phyloP scores from a whole-genome alignment of 2,113 vertebrate genomes.

The Synodontis membranacea region DNA sequence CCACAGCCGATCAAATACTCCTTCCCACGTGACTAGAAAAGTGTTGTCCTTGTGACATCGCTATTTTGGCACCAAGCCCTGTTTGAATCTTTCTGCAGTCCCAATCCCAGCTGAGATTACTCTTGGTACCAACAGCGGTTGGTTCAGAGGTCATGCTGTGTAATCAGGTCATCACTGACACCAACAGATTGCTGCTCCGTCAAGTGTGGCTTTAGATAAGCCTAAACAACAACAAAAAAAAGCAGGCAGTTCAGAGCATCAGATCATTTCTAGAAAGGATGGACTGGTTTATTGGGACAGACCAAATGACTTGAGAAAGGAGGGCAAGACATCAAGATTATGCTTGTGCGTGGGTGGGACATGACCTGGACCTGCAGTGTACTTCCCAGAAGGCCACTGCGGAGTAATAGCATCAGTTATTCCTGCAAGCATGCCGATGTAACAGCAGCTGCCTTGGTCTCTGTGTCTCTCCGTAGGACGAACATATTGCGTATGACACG shows the following conservation, averaged over 20 bases:
- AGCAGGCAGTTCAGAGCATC: background rate
- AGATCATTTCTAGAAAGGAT: slow-evolving; percentile 50
- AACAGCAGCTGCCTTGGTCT: background rate
- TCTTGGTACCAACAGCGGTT: background rate
- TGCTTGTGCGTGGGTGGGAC: background rate
- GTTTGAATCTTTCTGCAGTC: slow-evolving; percentile 15
- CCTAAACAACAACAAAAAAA: slow-evolving; percentile 30
- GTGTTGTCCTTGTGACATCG: background rate
- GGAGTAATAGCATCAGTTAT: slow-evolving; percentile 1
- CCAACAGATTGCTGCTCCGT: slow-evolving; percentile 47
- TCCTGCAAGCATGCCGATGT: background rate
- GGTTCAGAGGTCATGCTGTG: slow-evolving; percentile 49
- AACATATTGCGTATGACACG: slow-evolving; percentile 52
- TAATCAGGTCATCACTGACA: slow-evolving; percentile 55
- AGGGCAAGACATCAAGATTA: slow-evolving; percentile 25
- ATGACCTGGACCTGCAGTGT: slow-evolving; percentile 13
- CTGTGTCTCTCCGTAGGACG: slow-evolving; percentile 14
- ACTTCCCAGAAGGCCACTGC: background rate
- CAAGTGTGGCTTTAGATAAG: slow-evolving; percentile 61
- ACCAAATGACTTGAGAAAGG: slow-evolving; percentile 22
- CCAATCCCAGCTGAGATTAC: slow-evolving; percentile 40
- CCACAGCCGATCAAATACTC: background rate
- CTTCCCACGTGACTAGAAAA: background rate
- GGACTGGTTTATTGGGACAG: slow-evolving; percentile 42
- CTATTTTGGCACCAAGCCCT: background rate